phyloP scores from a whole-genome alignment of 2,888 invertebrate species.

The Xestia ashworthii region DNA sequence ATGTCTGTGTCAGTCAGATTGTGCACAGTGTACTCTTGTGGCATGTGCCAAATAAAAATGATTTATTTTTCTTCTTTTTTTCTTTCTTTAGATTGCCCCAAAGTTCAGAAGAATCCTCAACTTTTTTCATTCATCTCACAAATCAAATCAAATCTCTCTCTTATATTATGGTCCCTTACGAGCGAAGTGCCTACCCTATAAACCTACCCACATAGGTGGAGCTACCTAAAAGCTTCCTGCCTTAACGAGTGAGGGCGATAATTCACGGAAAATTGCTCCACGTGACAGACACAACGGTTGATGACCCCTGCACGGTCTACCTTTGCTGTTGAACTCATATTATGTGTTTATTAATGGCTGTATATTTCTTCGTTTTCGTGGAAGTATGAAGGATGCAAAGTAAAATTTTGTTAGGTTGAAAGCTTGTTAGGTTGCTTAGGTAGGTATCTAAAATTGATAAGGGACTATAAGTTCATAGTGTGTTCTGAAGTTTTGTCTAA shows the following conservation, averaged over 20 bases:
- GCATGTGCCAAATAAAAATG: no score
- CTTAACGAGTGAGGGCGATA: slow-evolving; percentile 62
- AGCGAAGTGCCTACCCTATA: slow-evolving; percentile 4
- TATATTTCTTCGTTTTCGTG: slow-evolving; percentile 2
- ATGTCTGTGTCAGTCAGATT: no score
- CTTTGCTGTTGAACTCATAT: slow-evolving; percentile 12
- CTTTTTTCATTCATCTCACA: background rate
- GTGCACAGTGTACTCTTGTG: no score
- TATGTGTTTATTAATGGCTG: background rate
- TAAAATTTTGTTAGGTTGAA: background rate
- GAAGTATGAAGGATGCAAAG: background rate
- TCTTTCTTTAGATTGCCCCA: background rate
- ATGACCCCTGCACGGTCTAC: slow-evolving; percentile 25
- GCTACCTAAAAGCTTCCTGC: slow-evolving; percentile 48
- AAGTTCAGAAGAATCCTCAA: background rate
- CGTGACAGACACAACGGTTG: slow-evolving; percentile 55
- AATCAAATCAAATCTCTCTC: background rate
- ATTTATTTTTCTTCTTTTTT: no score
- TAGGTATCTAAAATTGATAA: background rate
- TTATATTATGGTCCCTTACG: background rate
- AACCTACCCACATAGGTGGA: slow-evolving; percentile 21
- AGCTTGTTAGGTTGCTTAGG: background rate
- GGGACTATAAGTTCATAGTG: background rate
- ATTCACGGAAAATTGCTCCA: slow-evolving; percentile 71
- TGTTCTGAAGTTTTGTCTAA: background rate